A percentile compares a stretch with the other conserved stretches of the same genome.
phyloP scores from a whole-genome alignment of 92 coral and sea anemone genomes.

The Porites lobata region DNA sequence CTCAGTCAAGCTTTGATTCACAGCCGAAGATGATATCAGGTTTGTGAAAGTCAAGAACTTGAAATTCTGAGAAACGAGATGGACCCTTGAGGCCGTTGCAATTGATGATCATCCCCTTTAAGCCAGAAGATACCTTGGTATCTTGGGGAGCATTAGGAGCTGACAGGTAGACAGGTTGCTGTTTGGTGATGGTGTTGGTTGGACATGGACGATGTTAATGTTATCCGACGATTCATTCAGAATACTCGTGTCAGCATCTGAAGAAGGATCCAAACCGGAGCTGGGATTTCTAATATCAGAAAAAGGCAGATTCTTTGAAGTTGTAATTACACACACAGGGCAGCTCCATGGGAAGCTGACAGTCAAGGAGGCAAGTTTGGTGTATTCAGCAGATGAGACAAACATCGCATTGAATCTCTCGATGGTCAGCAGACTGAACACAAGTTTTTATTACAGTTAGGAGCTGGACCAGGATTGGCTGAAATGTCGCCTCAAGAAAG shows the following conservation, averaged over 20 bases:
- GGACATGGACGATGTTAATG: conserved; percentile 3
- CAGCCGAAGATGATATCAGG: conserved; percentile 53
- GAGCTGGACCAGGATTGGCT: conserved; percentile 25
- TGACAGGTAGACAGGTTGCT: neutral
- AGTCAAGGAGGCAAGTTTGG: conserved; percentile 14
- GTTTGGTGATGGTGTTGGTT: conserved; percentile 10
- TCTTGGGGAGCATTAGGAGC: neutral
- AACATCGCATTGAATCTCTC: too few relatives aligned
- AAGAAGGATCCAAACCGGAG: neutral
- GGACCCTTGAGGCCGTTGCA: conserved; percentile 64
- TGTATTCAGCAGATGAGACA: neutral
- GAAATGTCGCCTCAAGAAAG: conserved; percentile 33
- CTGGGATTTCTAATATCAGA: neutral
- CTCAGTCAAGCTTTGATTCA: conserved; percentile 49
- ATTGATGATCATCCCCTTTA: conserved; percentile 59
- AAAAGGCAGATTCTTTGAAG: conserved; percentile 8
- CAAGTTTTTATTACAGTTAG: neutral
- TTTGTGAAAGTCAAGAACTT: conserved; percentile 8
- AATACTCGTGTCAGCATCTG: conserved; percentile 9
- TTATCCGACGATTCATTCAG: neutral
- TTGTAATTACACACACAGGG: neutral
- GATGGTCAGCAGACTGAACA: too few relatives aligned
- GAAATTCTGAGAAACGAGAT: conserved; percentile 31
- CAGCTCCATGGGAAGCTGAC: conserved; percentile 16
- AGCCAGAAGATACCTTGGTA: conserved; percentile 14